These are phyloP conservation scores for Nycteola revayana DNA, from an alignment of 2,888 invertebrate species.

Conservation along the genomic window DNA sequence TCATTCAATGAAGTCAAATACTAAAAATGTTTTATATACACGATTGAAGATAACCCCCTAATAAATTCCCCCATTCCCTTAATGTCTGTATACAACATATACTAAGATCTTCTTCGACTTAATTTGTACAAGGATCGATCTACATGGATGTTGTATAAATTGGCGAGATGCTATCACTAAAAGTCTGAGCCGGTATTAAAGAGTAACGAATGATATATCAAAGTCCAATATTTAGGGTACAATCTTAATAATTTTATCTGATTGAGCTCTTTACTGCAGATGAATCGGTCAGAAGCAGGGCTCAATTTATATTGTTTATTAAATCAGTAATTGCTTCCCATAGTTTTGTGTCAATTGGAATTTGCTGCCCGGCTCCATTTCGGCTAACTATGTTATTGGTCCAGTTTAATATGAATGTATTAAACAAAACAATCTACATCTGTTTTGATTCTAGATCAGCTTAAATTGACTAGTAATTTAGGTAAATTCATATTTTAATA, in stretches of 20 bases:
- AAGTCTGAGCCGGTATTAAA: constrained; percentile 27
- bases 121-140: constrained; percentile 61
- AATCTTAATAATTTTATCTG: constrained; percentile 68
- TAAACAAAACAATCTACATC: no score
- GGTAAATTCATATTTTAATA: no score
- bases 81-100: constrained; percentile 21
- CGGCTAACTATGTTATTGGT: neutral
- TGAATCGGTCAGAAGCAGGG: neutral
- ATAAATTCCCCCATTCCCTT: no score
- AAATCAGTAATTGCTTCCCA: no score
- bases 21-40: no score
- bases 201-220: constrained; percentile 69
- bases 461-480: no score
- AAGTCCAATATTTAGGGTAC: constrained; percentile 65
- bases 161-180: constrained; percentile 50
- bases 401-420: neutral
- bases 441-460: no score
- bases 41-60: no score
- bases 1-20: no score
- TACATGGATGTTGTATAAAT: constrained; percentile 54
- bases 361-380: neutral
- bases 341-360: no score
- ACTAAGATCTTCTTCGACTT: constrained; percentile 36
- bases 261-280: constrained; percentile 21
- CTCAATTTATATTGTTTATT: no score